Evolutionary conservation across 2,888 invertebrate genomes (phyloP).

Genomic region (Asteroscopus sphinx): DNA sequence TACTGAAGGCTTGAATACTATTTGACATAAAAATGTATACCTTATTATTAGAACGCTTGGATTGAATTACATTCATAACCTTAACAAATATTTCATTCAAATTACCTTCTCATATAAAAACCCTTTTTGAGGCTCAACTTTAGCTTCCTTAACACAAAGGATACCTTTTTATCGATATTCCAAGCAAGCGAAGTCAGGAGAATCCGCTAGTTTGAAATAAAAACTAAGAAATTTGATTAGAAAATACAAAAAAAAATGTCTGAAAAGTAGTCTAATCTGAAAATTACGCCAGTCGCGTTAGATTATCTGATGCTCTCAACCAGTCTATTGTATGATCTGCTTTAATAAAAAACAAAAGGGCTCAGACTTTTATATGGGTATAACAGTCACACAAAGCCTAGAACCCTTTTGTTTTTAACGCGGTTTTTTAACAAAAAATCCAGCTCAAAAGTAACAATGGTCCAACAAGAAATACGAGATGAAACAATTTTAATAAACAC

Average conservation of each 20-base stretch:
- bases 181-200: too few relatives aligned
- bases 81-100: too few relatives aligned
- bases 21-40: too few relatives aligned
- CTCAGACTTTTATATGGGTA: slow-evolving; percentile 20
- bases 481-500: slow-evolving; percentile 19
- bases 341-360: slow-evolving; percentile 34
- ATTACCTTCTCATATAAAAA: too few relatives aligned
- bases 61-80: too few relatives aligned
- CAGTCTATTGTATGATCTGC: slow-evolving; percentile 13
- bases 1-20: too few relatives aligned
- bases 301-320: slow-evolving; percentile 5
- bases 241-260: not conserved
- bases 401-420: slow-evolving; percentile 26
- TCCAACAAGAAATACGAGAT: slow-evolving; percentile 25
- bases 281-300: not conserved
- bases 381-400: slow-evolving; percentile 32
- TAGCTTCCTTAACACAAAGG: too few relatives aligned
- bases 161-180: too few relatives aligned
- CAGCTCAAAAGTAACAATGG: slow-evolving; percentile 16
- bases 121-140: too few relatives aligned
- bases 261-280: not conserved
- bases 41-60: too few relatives aligned
- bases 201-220: too few relatives aligned
- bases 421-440: slow-evolving; percentile 15
- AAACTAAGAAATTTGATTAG: too few relatives aligned